These are phyloP conservation scores for Cryptops parisi DNA, from an alignment of 2,888 invertebrate genomes.

Conservation along the genomic window DNA sequence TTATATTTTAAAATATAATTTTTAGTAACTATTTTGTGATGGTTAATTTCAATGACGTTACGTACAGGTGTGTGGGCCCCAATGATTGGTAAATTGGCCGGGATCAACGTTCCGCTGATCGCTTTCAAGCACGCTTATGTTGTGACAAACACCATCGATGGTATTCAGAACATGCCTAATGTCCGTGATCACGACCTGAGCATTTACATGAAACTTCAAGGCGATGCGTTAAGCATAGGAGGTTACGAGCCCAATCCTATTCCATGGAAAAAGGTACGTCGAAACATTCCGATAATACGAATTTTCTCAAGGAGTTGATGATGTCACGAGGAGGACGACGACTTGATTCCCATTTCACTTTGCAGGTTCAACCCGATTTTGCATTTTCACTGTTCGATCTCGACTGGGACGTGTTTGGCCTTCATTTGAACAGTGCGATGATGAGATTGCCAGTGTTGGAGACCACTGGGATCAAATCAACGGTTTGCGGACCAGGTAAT, in stretches of 20 bases:
- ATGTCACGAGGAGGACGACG: not conserved
- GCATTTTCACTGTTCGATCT: constrained; percentile 72
- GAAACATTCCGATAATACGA: not conserved
- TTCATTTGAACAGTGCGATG: constrained; percentile 52
- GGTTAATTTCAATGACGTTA: too few species aligned
- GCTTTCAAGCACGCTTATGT: constrained; percentile 83
- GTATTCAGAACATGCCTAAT: constrained; percentile 60
- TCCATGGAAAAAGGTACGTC: constrained; percentile 51
- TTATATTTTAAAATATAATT: not conserved
- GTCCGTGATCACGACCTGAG: constrained; percentile 71
- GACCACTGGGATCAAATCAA: constrained; percentile 62
- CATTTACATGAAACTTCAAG: constrained; percentile 68
- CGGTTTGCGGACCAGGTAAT: constrained; percentile 60
- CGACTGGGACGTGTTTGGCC: constrained; percentile 70
- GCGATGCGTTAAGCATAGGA: constrained; percentile 66
- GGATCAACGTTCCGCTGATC: constrained; percentile 53
- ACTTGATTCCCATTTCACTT: not conserved
- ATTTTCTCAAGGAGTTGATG: not conserved
- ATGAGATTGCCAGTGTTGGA: constrained; percentile 59
- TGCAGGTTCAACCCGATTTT: constrained; percentile 54
- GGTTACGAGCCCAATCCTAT: constrained; percentile 79
- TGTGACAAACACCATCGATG: constrained; percentile 61
- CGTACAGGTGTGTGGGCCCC: constrained; percentile 73
- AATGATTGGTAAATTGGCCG: constrained; percentile 51
- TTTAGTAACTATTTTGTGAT: constrained; percentile 8